Conservation (phyloP, 2,888 invertebrate genomes). For the Globia sparganii region DNA sequence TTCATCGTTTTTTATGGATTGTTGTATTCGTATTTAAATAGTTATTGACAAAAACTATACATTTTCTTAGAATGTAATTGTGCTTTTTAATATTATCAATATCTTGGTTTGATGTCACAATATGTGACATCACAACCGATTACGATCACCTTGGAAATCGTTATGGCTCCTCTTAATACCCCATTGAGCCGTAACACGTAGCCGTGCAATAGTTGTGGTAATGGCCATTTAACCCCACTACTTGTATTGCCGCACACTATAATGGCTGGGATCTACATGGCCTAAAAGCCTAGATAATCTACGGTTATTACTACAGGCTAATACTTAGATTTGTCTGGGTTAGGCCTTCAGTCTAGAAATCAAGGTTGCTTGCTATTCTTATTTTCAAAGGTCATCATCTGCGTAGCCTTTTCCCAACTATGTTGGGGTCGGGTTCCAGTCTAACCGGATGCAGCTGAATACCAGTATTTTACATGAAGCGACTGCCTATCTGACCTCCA, state of each 20-base stretch:
- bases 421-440: no score
- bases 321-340: conserved; percentile 19
- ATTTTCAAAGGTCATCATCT: no score
- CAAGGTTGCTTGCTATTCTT: background rate
- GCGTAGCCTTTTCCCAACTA: no score
- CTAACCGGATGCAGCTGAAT: no score
- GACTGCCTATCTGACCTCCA: no score
- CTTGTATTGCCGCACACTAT: conserved; percentile 52
- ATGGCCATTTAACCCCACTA: conserved; percentile 49
- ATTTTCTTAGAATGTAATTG: conserved; percentile 2
- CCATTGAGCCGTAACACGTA: conserved; percentile 46
- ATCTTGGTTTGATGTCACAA: background rate
- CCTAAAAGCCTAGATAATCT: conserved; percentile 45
- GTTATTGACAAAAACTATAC: background rate
- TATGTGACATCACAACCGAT: conserved; percentile 35
- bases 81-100: conserved; percentile 5
- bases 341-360: background rate
- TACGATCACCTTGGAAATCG: conserved; percentile 44
- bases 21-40: conserved; percentile 13
- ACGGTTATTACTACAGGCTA: conserved; percentile 6
- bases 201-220: conserved; percentile 49
- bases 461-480: no score
- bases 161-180: conserved; percentile 36
- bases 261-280: conserved; percentile 37
- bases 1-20: conserved; percentile 39